phyloP scores from a whole-genome alignment of 2,113 vertebrate species.

The Aix galericulata region DNA sequence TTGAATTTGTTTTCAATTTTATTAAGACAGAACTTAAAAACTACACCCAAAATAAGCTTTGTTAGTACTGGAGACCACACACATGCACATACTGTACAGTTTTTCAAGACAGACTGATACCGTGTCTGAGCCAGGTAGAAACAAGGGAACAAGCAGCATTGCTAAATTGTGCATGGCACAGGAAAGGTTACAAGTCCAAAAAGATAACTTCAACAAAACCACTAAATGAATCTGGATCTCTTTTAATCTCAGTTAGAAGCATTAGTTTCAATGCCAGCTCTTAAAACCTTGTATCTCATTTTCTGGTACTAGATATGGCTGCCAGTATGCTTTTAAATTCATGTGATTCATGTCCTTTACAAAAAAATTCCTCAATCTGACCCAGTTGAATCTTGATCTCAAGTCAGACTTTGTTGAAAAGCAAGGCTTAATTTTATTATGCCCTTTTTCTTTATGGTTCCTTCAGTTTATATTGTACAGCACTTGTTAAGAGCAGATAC shows the following conservation, averaged over 20 bases:
- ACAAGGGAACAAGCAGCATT: background rate
- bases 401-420: background rate
- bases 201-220: background rate
- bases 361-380: background rate
- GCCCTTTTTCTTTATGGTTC: background rate
- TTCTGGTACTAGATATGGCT: background rate
- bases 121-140: background rate
- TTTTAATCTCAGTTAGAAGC: background rate
- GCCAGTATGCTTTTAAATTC: background rate
- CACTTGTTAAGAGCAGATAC: conserved; percentile 28
- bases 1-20: conserved; percentile 5
- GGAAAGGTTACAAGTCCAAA: background rate
- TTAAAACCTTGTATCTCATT: background rate
- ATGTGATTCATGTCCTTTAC: background rate
- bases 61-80: conserved; percentile 24
- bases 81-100: background rate
- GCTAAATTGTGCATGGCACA: background rate
- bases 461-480: conserved; percentile 22
- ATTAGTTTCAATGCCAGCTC: background rate
- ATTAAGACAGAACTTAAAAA: background rate
- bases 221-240: background rate
- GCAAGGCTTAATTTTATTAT: conserved; percentile 5
- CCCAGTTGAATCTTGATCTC: background rate
- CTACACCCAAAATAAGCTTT: conserved; percentile 15
- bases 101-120: too few relatives aligned